Evolutionary conservation across 2,797 vertebrate species (phyloP).

Genomic region (Nothura maculosa): DNA sequence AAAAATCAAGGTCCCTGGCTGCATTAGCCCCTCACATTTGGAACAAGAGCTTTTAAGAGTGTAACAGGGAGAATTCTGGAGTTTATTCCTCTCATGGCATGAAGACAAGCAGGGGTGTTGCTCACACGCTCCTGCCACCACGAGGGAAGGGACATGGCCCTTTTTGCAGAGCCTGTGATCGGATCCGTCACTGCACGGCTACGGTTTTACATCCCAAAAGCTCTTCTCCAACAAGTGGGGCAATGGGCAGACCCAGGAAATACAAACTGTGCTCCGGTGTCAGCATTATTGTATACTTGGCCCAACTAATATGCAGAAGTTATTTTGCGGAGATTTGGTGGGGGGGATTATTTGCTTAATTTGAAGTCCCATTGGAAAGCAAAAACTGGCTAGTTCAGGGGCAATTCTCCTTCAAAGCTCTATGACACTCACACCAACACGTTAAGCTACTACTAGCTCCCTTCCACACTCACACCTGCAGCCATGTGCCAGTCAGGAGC

Average conservation of each 20-base stretch:
- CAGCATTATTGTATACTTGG: neutral
- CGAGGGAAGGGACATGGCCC: neutral
- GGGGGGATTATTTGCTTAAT: rapidly evolving
- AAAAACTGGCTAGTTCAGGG: rapidly evolving
- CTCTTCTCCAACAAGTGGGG: neutral
- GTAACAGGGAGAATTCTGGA: rapidly evolving
- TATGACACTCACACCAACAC: rapidly evolving
- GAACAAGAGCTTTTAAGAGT: neutral
- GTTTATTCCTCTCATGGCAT: neutral
- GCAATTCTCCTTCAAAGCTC: neutral
- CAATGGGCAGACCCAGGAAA: neutral
- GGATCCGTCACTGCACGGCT: neutral
- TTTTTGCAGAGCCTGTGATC: neutral
- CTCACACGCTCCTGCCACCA: neutral
- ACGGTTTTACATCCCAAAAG: neutral
- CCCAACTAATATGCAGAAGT: rapidly evolving
- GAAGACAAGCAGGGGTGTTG: neutral
- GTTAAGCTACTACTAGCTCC: neutral
- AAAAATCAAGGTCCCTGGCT: neutral
- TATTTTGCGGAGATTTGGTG: neutral
- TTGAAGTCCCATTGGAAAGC: neutral
- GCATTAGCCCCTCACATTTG: neutral
- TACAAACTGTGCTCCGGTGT: rapidly evolving
- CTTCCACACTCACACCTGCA: neutral
- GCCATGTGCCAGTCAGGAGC: neutral